Conservation (phyloP, 2,888 invertebrate genomes). For the Eremobia ochroleuca region DNA sequence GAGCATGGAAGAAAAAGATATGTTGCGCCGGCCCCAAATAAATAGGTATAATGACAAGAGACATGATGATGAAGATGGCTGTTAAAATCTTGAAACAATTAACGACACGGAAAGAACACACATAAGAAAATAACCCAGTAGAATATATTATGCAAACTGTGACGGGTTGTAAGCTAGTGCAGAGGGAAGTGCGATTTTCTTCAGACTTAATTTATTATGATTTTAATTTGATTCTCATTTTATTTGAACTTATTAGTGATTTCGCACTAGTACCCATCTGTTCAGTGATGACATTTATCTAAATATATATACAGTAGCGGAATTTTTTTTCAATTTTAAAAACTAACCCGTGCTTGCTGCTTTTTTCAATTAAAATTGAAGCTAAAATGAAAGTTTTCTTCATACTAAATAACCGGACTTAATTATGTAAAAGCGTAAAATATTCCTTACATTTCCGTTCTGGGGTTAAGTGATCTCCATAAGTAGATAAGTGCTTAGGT, state of each 20-base stretch:
- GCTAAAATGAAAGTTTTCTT: too few relatives aligned
- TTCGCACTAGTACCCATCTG: background rate
- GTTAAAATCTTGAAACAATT: background rate
- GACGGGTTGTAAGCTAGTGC: background rate
- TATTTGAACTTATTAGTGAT: background rate
- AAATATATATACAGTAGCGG: too few relatives aligned
- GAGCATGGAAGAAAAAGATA: background rate
- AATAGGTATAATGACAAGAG: background rate
- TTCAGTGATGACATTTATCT: background rate
- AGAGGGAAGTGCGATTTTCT: slow-evolving; percentile 11
- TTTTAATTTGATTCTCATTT: background rate
- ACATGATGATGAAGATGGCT: background rate
- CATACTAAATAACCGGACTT: background rate
- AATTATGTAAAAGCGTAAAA: background rate
- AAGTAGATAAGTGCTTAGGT: background rate
- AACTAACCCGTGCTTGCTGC: background rate
- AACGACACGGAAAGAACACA: too few relatives aligned
- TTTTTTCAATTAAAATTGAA: background rate
- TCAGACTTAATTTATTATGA: background rate
- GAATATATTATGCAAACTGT: background rate
- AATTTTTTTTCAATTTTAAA: background rate
- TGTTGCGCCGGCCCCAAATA: background rate
- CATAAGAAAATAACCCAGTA: too few relatives aligned
- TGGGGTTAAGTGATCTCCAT: background rate
- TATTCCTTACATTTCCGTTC: background rate